These are phyloP conservation scores for Rambutsinella grinnellia DNA, from an alignment of 2,888 invertebrate genomes.

Conservation along the genomic window DNA sequence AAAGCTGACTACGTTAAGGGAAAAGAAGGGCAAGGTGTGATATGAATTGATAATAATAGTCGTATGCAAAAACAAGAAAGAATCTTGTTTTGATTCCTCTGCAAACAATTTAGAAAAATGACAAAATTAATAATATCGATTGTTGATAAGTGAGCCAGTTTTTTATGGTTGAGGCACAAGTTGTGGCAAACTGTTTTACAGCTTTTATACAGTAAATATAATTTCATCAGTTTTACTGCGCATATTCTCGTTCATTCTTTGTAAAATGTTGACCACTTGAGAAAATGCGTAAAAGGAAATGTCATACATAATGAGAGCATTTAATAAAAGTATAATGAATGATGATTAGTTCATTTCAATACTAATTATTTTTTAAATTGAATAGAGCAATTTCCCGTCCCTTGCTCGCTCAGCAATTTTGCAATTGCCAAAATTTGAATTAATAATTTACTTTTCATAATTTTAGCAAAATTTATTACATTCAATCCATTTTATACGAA, in stretches of 20 bases:
- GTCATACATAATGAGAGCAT: slow-evolving; percentile 36
- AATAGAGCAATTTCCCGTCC: no score
- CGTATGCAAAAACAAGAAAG: not conserved
- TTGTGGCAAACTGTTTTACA: not conserved
- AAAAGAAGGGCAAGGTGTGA: slow-evolving; percentile 17
- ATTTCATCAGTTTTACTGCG: not conserved
- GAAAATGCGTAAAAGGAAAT: slow-evolving; percentile 38
- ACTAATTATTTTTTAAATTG: slow-evolving; percentile 3
- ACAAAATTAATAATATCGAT: slow-evolving; percentile 45
- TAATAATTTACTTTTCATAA: no score
- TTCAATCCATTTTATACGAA: slow-evolving; percentile 22
- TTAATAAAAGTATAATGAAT: slow-evolving; percentile 36
- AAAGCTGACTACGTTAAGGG: not conserved
- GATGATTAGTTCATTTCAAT: slow-evolving; percentile 46
- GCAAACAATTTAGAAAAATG: slow-evolving; percentile 49
- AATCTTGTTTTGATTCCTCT: slow-evolving; percentile 25
- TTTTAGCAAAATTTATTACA: no score
- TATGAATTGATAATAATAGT: slow-evolving; percentile 23
- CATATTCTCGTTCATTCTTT: not conserved
- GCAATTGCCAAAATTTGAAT: no score
- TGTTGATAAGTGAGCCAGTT: slow-evolving; percentile 36
- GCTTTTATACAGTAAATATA: not conserved
- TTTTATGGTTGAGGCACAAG: slow-evolving; percentile 4
- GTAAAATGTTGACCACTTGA: not conserved
- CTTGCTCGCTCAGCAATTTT: no score